Base-by-base conservation (phyloP, 1,140 invertebrate species). In the Pseudobourletiella spinata region DNA sequence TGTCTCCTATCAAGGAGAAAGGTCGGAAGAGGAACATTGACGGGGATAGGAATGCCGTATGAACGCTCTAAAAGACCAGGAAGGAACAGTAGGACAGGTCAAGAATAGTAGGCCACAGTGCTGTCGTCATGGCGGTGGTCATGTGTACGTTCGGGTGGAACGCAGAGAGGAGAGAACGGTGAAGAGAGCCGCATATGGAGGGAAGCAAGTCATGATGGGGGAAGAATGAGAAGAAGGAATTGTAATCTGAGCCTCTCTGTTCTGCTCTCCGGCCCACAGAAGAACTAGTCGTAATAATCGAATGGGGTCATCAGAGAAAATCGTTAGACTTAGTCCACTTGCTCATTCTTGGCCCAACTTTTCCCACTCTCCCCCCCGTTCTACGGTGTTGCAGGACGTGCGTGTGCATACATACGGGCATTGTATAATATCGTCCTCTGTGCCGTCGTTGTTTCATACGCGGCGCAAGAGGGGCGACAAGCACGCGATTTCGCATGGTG, bases 271-370 rank as follows among this genome's bases (percentile, higher is more conserved):
- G 16, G 8, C 18, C 2, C 18, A 22, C 15, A 18, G 30, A n/a
- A 3, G 26, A 32, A 6, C 4, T 22, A 32, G 14, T 30, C 18
- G 26, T 56, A 56, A 56, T 28, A 59, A 59, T 62, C 60, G 28
- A 62, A 62, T 62, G 51, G 52, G 60, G 60, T 62, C 61, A 63
- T 63, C 54, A 29, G 28, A 52, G 43, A 59, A 48, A 59, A 59
- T 48, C 59, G 48, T 52, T 61, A 32, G n/a, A 44, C 57, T 32
- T 55, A 55, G 3, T 55, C 8, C 50, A 30, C 50, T 54, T 48
- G 46, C 46, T n/a, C 24, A n/a, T 48, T 54, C 15, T 26, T 54
- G 14, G 3, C 6, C 50, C 50, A 15, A 8, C 6, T 22, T 48
- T 18, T 48, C 44, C 44, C 22, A 6, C 44, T 48, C n/a, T n/a